A percentile compares a stretch with the other conserved stretches of the same genome.
Conservation (phyloP, 2,113 vertebrate species). For the Planiliza haematocheilus region DNA sequence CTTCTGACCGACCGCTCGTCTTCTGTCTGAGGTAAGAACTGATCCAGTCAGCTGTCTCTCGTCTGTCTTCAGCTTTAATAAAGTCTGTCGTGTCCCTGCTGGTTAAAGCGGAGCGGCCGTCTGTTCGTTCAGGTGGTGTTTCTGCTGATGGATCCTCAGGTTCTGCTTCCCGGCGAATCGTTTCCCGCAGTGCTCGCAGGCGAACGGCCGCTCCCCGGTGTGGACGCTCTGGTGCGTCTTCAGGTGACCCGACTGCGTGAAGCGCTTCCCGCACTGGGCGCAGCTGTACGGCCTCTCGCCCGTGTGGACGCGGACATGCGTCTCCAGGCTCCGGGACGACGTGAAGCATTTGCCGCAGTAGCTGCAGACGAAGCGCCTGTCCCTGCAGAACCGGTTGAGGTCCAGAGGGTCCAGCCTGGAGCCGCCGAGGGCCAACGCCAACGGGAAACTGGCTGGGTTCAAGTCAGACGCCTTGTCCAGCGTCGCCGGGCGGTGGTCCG, state of each 20-base stretch:
- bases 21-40: no score
- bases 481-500: conserved; percentile 28
- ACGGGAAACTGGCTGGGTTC: neutral
- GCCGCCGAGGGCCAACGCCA: conserved; percentile 30
- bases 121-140: conserved; percentile 62
- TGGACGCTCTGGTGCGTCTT: conserved; percentile 84
- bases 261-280: conserved; percentile 81
- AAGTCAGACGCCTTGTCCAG: conserved; percentile 45
- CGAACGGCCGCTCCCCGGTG: conserved; percentile 82
- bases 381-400: conserved; percentile 62
- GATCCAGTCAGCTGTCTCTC: no score
- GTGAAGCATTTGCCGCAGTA: conserved; percentile 81
- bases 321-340: conserved; percentile 77
- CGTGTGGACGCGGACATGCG: conserved; percentile 80
- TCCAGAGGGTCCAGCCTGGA: conserved; percentile 59
- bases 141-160: conserved; percentile 81
- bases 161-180: conserved; percentile 84
- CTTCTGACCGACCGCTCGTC: neutral
- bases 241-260: conserved; percentile 83
- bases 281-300: conserved; percentile 81
- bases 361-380: conserved; percentile 72
- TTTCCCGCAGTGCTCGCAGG: conserved; percentile 79
- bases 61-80: no score
- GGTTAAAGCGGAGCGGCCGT: neutral
- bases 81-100: neutral